A percentile compares a stretch with the other conserved stretches of the same genome.
Evolutionary conservation across 2,888 invertebrate genomes (phyloP).

Genomic region (Prenolepis imparis): DNA sequence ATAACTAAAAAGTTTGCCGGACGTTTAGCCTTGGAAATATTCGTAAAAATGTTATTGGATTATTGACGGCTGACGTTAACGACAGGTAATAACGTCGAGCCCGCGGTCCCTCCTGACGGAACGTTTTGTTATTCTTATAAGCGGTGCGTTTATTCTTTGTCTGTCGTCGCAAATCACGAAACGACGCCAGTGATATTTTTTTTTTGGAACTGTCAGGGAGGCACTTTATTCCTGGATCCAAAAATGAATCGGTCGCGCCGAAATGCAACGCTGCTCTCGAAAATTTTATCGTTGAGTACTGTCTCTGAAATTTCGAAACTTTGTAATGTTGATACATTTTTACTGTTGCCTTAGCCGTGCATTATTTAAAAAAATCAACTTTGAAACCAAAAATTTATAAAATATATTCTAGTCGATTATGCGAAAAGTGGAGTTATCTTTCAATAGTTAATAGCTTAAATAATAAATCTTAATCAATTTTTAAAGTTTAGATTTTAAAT

Average conservation of each 20-base stretch:
- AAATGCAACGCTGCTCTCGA: background rate
- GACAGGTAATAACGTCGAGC: conserved; percentile 46
- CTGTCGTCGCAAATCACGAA: conserved; percentile 20
- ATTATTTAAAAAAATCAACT: background rate
- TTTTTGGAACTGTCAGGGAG: background rate
- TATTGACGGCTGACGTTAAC: conserved; percentile 56
- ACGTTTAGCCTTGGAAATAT: conserved; percentile 43
- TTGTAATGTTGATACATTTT: background rate
- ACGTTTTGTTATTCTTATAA: conserved; percentile 11
- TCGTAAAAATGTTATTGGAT: conserved; percentile 52
- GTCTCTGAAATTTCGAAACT: background rate
- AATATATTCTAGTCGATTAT: background rate
- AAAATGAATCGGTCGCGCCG: background rate
- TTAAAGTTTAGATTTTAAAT: background rate
- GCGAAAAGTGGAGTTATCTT: background rate
- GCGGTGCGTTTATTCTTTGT: conserved; percentile 3
- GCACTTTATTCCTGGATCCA: background rate
- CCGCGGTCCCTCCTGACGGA: conserved; percentile 6
- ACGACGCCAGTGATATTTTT: background rate
- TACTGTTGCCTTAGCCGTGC: background rate
- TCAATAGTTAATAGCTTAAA: background rate
- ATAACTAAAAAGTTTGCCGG: conserved; percentile 37
- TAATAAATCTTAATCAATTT: background rate
- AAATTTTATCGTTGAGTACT: background rate
- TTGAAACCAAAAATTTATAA: background rate